Evolutionary conservation across 64 coral and sea anemone genomes (phyloP).

Genomic region (Pocillopora damicornis): DNA sequence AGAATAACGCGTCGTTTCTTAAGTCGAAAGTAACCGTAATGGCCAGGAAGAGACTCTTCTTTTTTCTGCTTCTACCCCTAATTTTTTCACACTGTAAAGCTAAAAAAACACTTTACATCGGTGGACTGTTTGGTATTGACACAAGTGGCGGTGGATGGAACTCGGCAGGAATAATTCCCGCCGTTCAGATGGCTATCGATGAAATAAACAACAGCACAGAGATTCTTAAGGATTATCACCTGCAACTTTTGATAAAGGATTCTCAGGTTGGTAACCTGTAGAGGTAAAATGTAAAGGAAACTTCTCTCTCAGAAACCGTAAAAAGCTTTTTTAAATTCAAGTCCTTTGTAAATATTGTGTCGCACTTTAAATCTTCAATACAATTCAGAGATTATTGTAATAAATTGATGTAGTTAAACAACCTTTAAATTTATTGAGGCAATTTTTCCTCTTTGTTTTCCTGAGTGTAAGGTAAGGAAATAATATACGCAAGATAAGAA

Average conservation of each 20-base stretch:
- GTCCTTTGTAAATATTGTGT: not conserved
- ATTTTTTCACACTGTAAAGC: not conserved
- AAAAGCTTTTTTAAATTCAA: not conserved
- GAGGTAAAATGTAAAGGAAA: not conserved
- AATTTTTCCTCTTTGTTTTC: too few species aligned
- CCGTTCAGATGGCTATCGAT: conserved; percentile 74
- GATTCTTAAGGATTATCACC: conserved; percentile 54
- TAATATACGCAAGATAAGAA: too few species aligned
- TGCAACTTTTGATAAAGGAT: conserved; percentile 64
- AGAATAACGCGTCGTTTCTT: not conserved
- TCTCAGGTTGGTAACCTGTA: conserved; percentile 35
- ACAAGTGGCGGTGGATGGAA: conserved; percentile 65
- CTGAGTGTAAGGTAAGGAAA: too few species aligned
- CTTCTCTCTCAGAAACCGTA: not conserved
- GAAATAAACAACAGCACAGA: conserved; percentile 69
- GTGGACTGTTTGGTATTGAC: conserved; percentile 66
- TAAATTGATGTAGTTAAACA: too few species aligned
- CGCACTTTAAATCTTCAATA: too few species aligned
- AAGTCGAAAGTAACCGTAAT: not conserved
- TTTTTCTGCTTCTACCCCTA: not conserved
- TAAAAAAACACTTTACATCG: conserved; percentile 45
- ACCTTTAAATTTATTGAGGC: too few species aligned
- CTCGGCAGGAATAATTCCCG: conserved; percentile 68
- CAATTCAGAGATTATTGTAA: too few species aligned
- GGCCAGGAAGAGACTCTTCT: not conserved